Percentiles rank a stretch among this genome's conserved stretches.
Evolutionary conservation across 2,888 invertebrate species (phyloP).

Genomic region (Drosophila robusta): DNA sequence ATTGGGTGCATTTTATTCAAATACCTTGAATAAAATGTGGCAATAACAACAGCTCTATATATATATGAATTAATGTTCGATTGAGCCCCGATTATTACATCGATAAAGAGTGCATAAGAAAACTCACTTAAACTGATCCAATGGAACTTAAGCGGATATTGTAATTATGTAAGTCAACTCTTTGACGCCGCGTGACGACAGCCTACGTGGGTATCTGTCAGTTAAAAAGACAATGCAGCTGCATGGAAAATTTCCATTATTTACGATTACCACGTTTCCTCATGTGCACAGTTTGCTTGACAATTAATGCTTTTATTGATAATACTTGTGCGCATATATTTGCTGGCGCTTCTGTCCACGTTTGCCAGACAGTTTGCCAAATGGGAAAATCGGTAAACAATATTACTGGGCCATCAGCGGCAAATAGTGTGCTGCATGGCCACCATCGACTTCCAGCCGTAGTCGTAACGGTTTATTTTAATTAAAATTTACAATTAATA

Average conservation of each 20-base stretch:
- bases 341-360: conserved; percentile 17
- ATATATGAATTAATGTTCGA: too few species aligned
- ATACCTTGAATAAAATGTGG: too few species aligned
- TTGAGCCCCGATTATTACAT: too few species aligned
- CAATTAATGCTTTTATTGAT: conserved; percentile 68
- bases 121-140: background rate
- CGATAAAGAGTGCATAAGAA: background rate
- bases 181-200: background rate
- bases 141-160: conserved; percentile 9
- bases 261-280: conserved; percentile 38
- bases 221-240: conserved; percentile 8
- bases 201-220: background rate
- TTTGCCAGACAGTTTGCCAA: conserved; percentile 16
- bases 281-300: conserved; percentile 37
- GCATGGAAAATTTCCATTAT: conserved; percentile 36
- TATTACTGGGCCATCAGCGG: conserved; percentile 60
- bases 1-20: too few species aligned
- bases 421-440: conserved; percentile 28
- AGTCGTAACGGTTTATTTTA: conserved; percentile 74
- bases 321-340: conserved; percentile 15
- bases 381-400: conserved; percentile 55
- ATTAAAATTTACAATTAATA: conserved; percentile 81
- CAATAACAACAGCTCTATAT: too few species aligned
- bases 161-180: conserved; percentile 37
- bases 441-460: conserved; percentile 20